Base-by-base conservation (phyloP, 2,888 invertebrate species). In the Harpalus rufipes region DNA sequence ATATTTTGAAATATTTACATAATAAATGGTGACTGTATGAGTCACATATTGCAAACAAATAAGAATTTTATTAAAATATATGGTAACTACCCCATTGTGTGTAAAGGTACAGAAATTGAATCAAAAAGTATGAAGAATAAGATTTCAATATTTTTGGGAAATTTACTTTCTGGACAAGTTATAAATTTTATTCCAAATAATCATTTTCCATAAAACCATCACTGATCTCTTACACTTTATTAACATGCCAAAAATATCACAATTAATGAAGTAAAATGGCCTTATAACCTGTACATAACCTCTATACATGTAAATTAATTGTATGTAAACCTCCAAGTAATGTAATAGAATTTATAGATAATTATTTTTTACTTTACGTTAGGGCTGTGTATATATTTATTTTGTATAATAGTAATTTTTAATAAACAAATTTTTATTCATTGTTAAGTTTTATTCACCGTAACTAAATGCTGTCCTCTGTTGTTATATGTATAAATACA, bases 361-460 rank as follows among this genome's bases (percentile, higher is more conserved):
- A 74, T 8, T 59, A 79, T 39, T 80, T 80, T 80, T 41, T 78
- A 78, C 32, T 59, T 61, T 14, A 80, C 59, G 39, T 10, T 80
- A 61, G 80, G 80, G 80, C 80, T 80, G 80, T 80, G 80, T 80
- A 80, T 32, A 78, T 78, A 78, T 78, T 78, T 78, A 78, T 78
- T 78, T 78, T 59, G 78, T 78, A 59, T 56, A 56, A 32, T 78
- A 21, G 80, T 80, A 61, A 61, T 56, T 80, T 80, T 80, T 80
- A 80, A 80, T 59, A 59, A 80, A 80, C 56, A 32, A 80, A 80
- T 61, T 61, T 80, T 61, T 80, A 80, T 78, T 78, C 56, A 78
- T 10, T 58, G 18, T 74, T 72, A 16, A 21, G n/a, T 25, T 74
- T 74, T 74, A 51, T 51, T 74, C 44, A 41, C 18, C 74, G 25